Evolutionary conservation across 2,797 vertebrate genomes (phyloP).

Genomic region (Pseudochromis fuscus): DNA sequence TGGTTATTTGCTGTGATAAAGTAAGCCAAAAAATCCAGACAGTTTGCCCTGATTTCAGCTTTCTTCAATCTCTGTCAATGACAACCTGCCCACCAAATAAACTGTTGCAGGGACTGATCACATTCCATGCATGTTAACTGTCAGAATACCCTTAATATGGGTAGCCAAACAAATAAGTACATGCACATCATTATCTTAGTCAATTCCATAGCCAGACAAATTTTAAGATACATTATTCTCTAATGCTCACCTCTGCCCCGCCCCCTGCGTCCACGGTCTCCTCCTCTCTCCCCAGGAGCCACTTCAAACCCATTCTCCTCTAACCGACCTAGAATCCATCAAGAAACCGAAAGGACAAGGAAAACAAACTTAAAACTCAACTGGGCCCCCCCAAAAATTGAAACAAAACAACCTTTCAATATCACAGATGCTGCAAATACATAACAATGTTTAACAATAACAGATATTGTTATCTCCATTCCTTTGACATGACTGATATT

Average conservation of each 20-base stretch:
- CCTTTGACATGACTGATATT: too few species aligned
- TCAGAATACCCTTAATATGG: too few species aligned
- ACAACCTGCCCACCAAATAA: not conserved
- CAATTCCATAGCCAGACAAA: not conserved
- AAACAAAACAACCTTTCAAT: not conserved
- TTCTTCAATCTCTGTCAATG: not conserved
- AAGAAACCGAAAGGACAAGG: slow-evolving; percentile 19
- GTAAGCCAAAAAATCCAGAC: not conserved
- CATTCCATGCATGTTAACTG: not conserved
- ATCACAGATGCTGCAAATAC: not conserved
- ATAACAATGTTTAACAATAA: not conserved
- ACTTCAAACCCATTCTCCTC: slow-evolving; percentile 96
- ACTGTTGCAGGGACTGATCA: not conserved
- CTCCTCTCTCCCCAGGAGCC: slow-evolving; percentile 88
- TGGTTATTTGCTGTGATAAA: not conserved
- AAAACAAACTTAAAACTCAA: not conserved
- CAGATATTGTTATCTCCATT: not conserved
- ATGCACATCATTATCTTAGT: not conserved
- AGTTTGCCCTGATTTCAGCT: not conserved
- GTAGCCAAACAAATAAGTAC: too few species aligned
- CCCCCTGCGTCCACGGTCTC: slow-evolving; percentile 91
- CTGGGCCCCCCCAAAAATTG: not conserved
- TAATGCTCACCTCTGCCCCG: slow-evolving; percentile 90
- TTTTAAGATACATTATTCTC: not conserved
- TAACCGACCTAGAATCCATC: slow-evolving; percentile 82